A percentile compares a stretch with the other conserved stretches of the same genome.
phyloP scores from a whole-genome alignment of 1,140 invertebrate genomes.

The Brachionus sp. region DNA sequence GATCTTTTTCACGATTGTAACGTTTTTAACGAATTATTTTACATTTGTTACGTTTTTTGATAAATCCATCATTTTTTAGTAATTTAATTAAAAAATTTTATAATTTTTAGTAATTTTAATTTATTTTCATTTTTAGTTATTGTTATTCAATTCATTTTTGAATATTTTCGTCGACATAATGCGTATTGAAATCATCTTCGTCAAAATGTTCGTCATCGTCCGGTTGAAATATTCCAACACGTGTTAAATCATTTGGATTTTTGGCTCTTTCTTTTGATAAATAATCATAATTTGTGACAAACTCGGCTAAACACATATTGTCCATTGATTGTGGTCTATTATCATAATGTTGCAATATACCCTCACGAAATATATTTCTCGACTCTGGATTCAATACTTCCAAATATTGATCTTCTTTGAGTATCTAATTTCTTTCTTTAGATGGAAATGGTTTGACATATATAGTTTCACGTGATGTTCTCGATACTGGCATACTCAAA shows the following conservation, averaged over 20 bases:
- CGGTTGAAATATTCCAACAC: neutral
- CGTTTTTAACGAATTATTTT: slow-evolving; percentile 20
- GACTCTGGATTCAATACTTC: neutral
- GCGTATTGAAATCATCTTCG: neutral
- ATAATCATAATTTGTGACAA: neutral
- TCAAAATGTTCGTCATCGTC: neutral
- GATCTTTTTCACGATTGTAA: neutral
- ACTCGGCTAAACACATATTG: neutral
- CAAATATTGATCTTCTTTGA: slow-evolving; percentile 8
- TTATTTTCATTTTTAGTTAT: too few relatives aligned
- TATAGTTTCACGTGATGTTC: neutral
- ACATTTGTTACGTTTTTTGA: neutral
- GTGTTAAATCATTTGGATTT: neutral
- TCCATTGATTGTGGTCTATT: neutral
- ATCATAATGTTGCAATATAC: neutral
- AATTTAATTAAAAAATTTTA: neutral
- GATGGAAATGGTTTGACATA: neutral
- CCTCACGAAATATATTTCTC: neutral
- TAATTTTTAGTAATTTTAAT: too few relatives aligned
- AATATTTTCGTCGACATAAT: too few relatives aligned
- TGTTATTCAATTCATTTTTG: too few relatives aligned
- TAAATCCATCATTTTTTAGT: neutral
- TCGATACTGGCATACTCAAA: neutral
- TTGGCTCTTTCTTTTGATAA: neutral
- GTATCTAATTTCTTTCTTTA: neutral